Evolutionary conservation across 2,113 vertebrate species (phyloP).

Genomic region (Megaptera novaeangliae): DNA sequence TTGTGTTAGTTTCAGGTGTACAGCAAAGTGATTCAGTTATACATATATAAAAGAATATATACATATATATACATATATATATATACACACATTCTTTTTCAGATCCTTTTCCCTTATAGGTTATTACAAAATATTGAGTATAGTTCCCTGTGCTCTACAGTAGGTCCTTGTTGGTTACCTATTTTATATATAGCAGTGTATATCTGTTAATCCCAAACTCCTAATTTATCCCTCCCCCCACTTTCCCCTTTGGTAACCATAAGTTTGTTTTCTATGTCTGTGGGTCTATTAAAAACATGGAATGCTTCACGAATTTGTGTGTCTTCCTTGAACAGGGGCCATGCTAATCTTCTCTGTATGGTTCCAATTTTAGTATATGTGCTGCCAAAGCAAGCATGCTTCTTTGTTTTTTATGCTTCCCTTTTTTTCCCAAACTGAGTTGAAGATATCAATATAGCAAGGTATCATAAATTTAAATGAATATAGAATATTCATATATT

Average conservation of each 20-base stretch:
- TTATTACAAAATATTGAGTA: neutral
- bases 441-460: neutral
- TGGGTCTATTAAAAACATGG: neutral
- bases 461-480: neutral
- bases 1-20: neutral
- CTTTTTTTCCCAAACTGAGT: neutral
- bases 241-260: neutral
- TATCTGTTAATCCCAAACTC: neutral
- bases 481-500: no score
- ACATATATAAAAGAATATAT: neutral
- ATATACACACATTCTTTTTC: neutral
- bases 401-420: neutral
- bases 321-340: neutral
- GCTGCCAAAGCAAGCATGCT: neutral
- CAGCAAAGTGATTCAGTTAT: neutral
- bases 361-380: neutral
- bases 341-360: neutral
- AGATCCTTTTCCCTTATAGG: neutral
- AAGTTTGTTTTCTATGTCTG: neutral
- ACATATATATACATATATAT: accelerated
- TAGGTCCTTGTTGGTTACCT: neutral
- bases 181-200: neutral
- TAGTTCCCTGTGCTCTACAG: neutral
- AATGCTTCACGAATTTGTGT: neutral
- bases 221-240: neutral